Base-by-base conservation (phyloP, 2,113 vertebrate genomes). In the Xyrauchen texanus region DNA sequence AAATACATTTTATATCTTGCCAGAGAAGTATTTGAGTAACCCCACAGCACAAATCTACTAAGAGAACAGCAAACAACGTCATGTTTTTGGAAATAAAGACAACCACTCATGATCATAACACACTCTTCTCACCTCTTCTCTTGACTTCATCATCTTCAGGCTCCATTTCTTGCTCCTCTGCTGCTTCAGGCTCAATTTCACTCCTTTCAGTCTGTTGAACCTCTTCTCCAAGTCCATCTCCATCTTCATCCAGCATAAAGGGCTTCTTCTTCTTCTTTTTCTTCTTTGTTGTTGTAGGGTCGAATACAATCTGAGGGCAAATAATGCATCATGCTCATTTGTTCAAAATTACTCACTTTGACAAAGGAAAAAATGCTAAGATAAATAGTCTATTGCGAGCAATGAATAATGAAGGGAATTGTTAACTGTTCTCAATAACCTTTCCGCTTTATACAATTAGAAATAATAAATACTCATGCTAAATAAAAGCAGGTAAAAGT, bases 211-310 rank as follows among this genome's bases (percentile, higher is more conserved):
- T 93, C 1, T 91, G 90, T 81, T 94, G 95, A 3, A 89, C 94
- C 92, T 96, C 96, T 90, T 94, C 95, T 0, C 86, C 88, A 4
- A 81, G 0, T 0, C 89, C 95, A 82, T 98, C 97, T 5, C 93
- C 95, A 44, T 99, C 97, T 82, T 99, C 97, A 85, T 99, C 97
- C 86, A 97, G 79, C 95, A 98, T 98, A 86, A 99, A 99, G 1
- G 97, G 97, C 96, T 98, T 98, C 96, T 97, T 98, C 94, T 98
- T 99, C 91, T 98, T 99, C 93, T 98, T 99, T 87, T 99, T 99
- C 88, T 99, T 99, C 88, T 96, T 98, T 88, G 95, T 95, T 94
- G 97, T 98, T 85, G 95, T 96, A 75, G 96, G 97, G 89, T 99
- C 97, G 0, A 99, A 99, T 89, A 99, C 98, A 96, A 99, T 99